These are phyloP conservation scores for Alligator mississippiensis DNA, from an alignment of 2,113 vertebrate species.

Conservation along the genomic window DNA sequence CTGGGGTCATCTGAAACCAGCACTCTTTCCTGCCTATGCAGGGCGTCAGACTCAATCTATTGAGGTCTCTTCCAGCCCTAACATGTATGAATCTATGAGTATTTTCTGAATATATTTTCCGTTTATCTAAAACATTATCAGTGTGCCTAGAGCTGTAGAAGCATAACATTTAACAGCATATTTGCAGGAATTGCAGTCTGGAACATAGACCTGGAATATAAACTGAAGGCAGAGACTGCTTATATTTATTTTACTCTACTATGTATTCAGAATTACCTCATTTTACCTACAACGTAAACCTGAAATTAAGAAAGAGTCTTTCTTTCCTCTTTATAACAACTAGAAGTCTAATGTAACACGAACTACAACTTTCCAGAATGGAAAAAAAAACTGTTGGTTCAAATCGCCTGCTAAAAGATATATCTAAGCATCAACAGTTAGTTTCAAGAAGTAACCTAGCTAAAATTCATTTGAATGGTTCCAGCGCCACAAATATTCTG, in stretches of 20 bases:
- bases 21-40: too few relatives aligned
- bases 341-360: not conserved
- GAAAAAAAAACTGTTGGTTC: not conserved
- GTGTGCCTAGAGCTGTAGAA: not conserved
- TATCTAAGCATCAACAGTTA: not conserved
- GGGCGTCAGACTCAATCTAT: too few relatives aligned
- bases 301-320: not conserved
- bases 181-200: not conserved
- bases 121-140: not conserved
- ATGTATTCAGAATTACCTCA: not conserved
- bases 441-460: not conserved
- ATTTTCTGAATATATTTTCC: not conserved
- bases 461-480: not conserved
- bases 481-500: not conserved
- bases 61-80: too few relatives aligned
- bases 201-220: not conserved
- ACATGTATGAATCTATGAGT: too few relatives aligned
- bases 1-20: too few relatives aligned
- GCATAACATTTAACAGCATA: not conserved
- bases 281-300: constrained; percentile 19
- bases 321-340: constrained; percentile 22
- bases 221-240: not conserved
- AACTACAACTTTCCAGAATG: not conserved
- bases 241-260: not conserved
- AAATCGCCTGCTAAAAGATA: not conserved